Percentiles rank a stretch among this genome's conserved stretches.
Conservation (phyloP, 2,888 invertebrate species). For the Ophion slaviceki region DNA sequence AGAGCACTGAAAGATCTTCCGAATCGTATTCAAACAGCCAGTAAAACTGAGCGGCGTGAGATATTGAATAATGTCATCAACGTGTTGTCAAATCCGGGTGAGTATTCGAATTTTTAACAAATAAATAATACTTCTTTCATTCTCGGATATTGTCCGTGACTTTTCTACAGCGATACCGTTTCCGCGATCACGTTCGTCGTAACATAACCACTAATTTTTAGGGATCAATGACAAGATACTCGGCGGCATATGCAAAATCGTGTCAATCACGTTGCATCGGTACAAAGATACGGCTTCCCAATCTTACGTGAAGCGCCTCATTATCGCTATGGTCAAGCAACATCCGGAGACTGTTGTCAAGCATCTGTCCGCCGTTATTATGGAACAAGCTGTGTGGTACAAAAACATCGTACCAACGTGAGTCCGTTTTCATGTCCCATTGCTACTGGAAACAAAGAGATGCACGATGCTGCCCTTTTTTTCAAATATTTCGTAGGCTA, state of each 20-base stretch:
- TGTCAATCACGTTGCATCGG: slow-evolving; percentile 90
- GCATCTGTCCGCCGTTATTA: slow-evolving; percentile 87
- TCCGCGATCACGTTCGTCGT: neutral
- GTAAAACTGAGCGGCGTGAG: slow-evolving; percentile 88
- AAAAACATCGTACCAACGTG: slow-evolving; percentile 89
- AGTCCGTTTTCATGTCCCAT: slow-evolving; percentile 79
- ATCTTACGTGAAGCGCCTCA: slow-evolving; percentile 88
- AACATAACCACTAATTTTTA: slow-evolving; percentile 81
- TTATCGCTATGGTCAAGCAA: slow-evolving; percentile 87
- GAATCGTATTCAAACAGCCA: slow-evolving; percentile 89
- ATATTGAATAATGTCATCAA: slow-evolving; percentile 88
- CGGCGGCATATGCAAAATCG: slow-evolving; percentile 90
- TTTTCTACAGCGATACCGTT: neutral
- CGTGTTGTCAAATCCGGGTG: slow-evolving; percentile 91
- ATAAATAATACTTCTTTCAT: neutral
- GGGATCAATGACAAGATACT: slow-evolving; percentile 92
- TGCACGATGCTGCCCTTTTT: neutral
- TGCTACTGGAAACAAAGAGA: neutral
- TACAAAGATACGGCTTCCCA: slow-evolving; percentile 93
- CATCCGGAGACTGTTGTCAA: slow-evolving; percentile 90
- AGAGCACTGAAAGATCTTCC: slow-evolving; percentile 90
- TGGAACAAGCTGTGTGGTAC: slow-evolving; percentile 87
- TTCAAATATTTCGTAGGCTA: neutral
- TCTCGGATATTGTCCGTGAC: neutral
- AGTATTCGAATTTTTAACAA: slow-evolving; percentile 71